These are phyloP conservation scores for Liparis tanakae DNA, from an alignment of 2,797 vertebrate genomes.

Conservation along the genomic window DNA sequence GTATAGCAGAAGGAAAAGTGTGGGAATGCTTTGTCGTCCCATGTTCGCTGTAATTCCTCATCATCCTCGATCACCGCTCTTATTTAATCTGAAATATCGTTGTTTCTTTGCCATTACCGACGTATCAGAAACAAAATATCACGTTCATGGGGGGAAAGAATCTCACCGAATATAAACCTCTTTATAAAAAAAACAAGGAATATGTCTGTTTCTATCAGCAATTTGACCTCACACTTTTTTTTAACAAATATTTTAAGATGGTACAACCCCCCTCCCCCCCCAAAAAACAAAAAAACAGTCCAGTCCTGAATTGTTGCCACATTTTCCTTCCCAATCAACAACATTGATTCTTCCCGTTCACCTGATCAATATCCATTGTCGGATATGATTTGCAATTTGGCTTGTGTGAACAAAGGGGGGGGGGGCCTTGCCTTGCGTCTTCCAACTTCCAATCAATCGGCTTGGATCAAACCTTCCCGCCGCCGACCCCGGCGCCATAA, in stretches of 20 bases:
- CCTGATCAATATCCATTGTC: constrained; percentile 67
- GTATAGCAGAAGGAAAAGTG: neutral
- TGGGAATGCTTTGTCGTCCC: neutral
- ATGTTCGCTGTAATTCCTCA: neutral
- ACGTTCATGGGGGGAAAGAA: neutral
- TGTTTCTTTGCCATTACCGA: neutral
- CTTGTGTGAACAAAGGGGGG: constrained; percentile 41
- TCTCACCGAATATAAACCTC: neutral
- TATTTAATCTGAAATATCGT: constrained; percentile 1
- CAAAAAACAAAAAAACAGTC: too few species aligned
- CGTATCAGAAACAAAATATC: neutral
- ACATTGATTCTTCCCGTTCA: constrained; percentile 58
- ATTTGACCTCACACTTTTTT: neutral
- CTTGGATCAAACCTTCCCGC: constrained; percentile 64
- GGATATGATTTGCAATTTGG: constrained; percentile 67
- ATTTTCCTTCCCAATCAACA: constrained; percentile 64
- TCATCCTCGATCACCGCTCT: neutral
- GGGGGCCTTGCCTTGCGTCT: constrained; percentile 36
- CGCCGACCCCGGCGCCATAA: neutral
- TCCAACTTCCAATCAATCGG: constrained; percentile 61
- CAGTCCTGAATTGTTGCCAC: constrained; percentile 2
- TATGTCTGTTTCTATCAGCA: neutral
- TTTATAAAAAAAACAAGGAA: neutral
- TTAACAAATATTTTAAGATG: neutral
- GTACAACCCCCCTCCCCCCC: neutral